phyloP scores from a whole-genome alignment of 2,113 vertebrate species.

The Cisticola juncidis region DNA sequence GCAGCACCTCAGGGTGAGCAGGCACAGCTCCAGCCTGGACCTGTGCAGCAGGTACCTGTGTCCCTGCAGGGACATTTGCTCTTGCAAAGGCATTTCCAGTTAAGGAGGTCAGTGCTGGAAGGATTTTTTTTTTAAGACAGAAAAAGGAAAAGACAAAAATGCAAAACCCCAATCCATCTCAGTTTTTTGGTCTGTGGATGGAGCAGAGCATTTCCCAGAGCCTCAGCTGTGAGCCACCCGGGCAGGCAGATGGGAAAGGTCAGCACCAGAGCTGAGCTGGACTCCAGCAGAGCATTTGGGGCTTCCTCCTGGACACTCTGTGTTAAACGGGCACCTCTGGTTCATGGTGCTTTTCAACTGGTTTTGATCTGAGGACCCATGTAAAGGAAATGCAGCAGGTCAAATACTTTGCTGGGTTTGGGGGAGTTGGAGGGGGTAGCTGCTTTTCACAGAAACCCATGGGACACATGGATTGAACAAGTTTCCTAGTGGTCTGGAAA shows the following conservation, averaged over 20 bases:
- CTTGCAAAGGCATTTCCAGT: neutral
- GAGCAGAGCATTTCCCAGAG: neutral
- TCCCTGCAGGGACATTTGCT: neutral
- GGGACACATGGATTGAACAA: neutral
- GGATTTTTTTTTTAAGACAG: neutral
- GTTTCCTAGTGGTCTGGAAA: neutral
- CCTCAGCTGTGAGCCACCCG: fast-evolving
- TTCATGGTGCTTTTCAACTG: neutral
- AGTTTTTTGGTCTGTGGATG: neutral
- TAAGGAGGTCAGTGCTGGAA: neutral
- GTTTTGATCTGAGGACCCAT: neutral
- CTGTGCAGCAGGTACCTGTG: neutral
- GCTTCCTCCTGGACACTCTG: neutral
- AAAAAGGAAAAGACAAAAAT: neutral
- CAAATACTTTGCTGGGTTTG: neutral
- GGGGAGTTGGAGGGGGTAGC: fast-evolving
- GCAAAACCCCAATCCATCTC: neutral
- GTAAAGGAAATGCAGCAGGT: neutral
- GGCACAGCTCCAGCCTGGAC: neutral
- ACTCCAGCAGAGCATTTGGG: neutral
- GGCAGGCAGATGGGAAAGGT: neutral
- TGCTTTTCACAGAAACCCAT: neutral
- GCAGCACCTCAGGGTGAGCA: neutral
- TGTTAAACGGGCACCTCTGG: neutral
- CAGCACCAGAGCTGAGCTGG: neutral